Base-by-base conservation (phyloP, 2,888 invertebrate genomes). In the Rhingia rostrata region DNA sequence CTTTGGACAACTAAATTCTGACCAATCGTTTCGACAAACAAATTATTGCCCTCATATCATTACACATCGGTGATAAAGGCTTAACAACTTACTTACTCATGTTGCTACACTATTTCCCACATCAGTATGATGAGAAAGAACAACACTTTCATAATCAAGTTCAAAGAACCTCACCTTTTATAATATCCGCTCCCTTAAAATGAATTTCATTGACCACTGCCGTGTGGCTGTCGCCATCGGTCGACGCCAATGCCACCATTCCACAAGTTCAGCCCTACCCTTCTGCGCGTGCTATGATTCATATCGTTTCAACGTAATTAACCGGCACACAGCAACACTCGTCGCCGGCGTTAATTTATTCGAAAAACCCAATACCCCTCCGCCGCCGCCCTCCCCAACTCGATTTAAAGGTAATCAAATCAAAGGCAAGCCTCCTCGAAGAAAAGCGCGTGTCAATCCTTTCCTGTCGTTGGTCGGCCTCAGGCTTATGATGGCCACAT, bases 171-270 rank as follows among this genome's bases (percentile, higher is more conserved):
- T 58, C 83, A 64, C 83, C 83, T 82, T 74, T 47, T 12, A 10
- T 51, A 30, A 63, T 69, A 83, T 83, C 83, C 83, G 73, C 78
- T 83, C 83, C 83, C 73, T 83, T 83, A 22, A 78, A 78, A 73
- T 73, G 63, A 67, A 78, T 78, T 66, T 60, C 49, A 49, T 49
- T 69, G 47, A 37, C 51, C 61, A 22, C 22, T 22, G 22, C 22
- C 22, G 22, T 22, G 22, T 22, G 22, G 53, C 60, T 49, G 58
- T n/a, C 37, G 14, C 7, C 43, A 35, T 53, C 43, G n/a, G 0
- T 10, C 51, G 60, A 51, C 75, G 39, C 47, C 58, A 69, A 56
- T 56, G 69, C 47, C 66, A 66, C 64, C 49, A 37, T 12, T 54
- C 43, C 9, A 39, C 39, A 33, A 60, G 32, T 56, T 22, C 6